A percentile compares a stretch with the other conserved stretches of the same genome.
Conservation (phyloP, 2,888 invertebrate species). For the Tiphia femorata region DNA sequence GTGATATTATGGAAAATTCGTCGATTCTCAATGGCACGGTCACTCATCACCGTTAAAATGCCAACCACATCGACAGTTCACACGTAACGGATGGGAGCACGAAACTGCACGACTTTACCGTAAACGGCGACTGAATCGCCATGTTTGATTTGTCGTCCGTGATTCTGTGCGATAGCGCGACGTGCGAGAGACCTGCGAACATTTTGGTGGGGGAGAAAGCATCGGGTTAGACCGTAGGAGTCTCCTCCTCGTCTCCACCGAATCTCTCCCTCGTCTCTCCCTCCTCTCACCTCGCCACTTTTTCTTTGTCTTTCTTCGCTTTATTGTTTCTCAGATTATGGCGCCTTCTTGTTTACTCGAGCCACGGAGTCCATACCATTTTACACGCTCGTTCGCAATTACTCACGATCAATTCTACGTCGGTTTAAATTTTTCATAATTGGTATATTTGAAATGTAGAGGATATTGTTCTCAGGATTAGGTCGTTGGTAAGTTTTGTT, state of each 20-base stretch:
- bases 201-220: constrained; percentile 25
- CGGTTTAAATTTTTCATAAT: not conserved
- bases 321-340: not conserved
- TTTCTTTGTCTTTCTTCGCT: not conserved
- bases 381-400: not conserved
- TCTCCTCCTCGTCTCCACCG: not conserved
- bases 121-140: constrained; percentile 67
- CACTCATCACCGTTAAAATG: constrained; percentile 72
- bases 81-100: constrained; percentile 35
- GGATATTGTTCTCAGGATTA: not conserved
- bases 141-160: constrained; percentile 64
- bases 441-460: not conserved
- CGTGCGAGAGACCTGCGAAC: constrained; percentile 50
- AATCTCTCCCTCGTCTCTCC: not conserved
- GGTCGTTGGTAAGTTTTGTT: not conserved
- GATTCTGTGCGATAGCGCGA: constrained; percentile 55
- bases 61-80: constrained; percentile 34
- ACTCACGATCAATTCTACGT: not conserved
- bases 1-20: constrained; percentile 53
- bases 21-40: constrained; percentile 53
- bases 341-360: too few relatives aligned
- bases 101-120: constrained; percentile 57
- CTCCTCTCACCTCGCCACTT: not conserved
- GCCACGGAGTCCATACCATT: too few relatives aligned
- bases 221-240: not conserved